Evolutionary conservation across 2,797 vertebrate genomes (phyloP).

Genomic region (Psittacula echo): DNA sequence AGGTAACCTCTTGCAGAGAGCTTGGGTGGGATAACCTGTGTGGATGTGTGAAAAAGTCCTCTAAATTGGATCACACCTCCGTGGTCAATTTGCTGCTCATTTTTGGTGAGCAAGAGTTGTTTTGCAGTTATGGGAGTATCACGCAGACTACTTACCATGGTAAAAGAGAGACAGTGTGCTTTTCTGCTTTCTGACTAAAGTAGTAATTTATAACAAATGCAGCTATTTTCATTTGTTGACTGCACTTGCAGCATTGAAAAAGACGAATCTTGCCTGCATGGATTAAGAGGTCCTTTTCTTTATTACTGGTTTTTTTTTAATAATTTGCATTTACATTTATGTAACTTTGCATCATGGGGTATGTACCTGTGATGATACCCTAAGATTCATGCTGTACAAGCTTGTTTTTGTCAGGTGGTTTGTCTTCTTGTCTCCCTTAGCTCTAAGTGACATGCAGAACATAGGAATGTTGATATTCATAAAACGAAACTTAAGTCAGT

Average conservation of each 20-base stretch:
- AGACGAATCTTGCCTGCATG: not conserved
- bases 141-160: not conserved
- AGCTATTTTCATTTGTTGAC: not conserved
- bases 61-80: not conserved
- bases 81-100: not conserved
- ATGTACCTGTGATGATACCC: not conserved
- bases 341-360: not conserved
- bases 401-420: not conserved
- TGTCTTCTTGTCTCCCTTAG: not conserved
- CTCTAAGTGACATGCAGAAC: not conserved
- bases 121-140: not conserved
- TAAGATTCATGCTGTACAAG: not conserved
- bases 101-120: not conserved
- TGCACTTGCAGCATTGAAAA: not conserved
- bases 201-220: not conserved
- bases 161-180: not conserved
- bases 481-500: not conserved
- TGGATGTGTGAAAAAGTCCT: not conserved
- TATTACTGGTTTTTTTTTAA: not conserved
- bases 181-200: not conserved
- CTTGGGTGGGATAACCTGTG: not conserved
- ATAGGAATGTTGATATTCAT: not conserved
- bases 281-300: not conserved
- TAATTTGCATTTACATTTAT: not conserved
- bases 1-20: not conserved